Evolutionary conservation across 2,113 vertebrate species (phyloP).

Genomic region (Taurulus bubalis): DNA sequence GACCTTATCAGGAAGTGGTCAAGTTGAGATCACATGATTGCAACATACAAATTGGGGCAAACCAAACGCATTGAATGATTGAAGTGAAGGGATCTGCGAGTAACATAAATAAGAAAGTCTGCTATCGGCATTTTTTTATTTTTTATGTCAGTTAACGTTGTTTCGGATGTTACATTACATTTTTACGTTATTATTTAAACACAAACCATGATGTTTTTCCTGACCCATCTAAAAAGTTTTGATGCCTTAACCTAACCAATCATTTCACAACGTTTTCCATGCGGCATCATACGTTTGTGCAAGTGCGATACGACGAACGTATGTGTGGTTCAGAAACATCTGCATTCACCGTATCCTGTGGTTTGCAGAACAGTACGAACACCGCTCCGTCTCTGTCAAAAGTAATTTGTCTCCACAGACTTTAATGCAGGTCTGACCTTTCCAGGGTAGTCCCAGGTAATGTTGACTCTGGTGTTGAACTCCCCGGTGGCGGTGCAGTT

Average conservation of each 20-base stretch:
- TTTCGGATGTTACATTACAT: not conserved
- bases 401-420: conserved; percentile 15
- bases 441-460: conserved; percentile 92
- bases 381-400: conserved; percentile 6
- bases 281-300: too few relatives aligned
- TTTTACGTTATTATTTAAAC: not conserved
- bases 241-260: too few relatives aligned
- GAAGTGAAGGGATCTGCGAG: too few relatives aligned
- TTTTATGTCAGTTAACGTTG: not conserved
- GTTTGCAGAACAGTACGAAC: not conserved
- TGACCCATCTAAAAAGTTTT: too few relatives aligned
- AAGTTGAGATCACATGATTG: not conserved
- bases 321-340: not conserved
- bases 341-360: not conserved
- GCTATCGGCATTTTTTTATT: not conserved
- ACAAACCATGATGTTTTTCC: too few relatives aligned
- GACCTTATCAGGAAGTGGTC: not conserved
- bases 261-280: too few relatives aligned
- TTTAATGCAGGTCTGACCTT: conserved; percentile 83
- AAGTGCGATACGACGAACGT: too few relatives aligned
- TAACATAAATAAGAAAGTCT: not conserved
- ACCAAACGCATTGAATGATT: too few relatives aligned
- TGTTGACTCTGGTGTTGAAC: conserved; percentile 92
- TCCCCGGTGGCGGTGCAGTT: conserved; percentile 91
- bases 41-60: not conserved